These are phyloP conservation scores for Scaptomyza graminum DNA, from an alignment of 1,140 invertebrate species.

Conservation along the genomic window DNA sequence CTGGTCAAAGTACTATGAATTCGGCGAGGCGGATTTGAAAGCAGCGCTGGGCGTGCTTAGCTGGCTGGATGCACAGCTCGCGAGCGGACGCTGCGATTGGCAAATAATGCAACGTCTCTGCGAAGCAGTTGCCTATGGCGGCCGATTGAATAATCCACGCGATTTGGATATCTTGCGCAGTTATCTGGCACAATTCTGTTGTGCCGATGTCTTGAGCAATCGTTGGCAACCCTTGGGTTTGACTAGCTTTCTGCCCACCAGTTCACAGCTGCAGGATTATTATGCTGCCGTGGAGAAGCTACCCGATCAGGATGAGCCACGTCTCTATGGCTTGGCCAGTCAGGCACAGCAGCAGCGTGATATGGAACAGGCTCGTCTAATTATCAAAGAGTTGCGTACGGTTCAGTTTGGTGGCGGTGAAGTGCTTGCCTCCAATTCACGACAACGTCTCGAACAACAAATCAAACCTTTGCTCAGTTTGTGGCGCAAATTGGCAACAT, in stretches of 20 bases:
- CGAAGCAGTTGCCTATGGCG: constrained; percentile 94
- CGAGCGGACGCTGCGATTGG: constrained; percentile 86
- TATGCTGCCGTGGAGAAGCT: constrained; percentile 87
- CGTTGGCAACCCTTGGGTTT: constrained; percentile 86
- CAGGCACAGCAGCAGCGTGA: constrained; percentile 71
- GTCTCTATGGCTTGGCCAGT: constrained; percentile 90
- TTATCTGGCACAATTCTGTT: constrained; percentile 91
- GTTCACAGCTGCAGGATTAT: constrained; percentile 86
- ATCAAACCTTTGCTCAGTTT: constrained; percentile 88
- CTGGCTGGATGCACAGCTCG: constrained; percentile 84
- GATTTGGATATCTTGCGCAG: constrained; percentile 90
- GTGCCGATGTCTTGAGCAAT: constrained; percentile 85
- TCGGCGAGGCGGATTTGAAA: constrained; percentile 92
- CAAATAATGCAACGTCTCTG: constrained; percentile 91
- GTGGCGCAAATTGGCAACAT: constrained; percentile 90
- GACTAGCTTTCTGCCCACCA: constrained; percentile 84
- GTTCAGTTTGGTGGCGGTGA: constrained; percentile 62
- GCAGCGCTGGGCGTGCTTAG: constrained; percentile 90
- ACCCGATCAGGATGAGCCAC: constrained; percentile 88
- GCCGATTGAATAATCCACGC: constrained; percentile 92
- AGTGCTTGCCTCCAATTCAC: not conserved
- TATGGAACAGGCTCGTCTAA: constrained; percentile 57
- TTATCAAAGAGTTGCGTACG: constrained; percentile 65
- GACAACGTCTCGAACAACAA: constrained; percentile 83
- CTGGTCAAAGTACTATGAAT: constrained; percentile 96